Evolutionary conservation across 2,113 vertebrate genomes (phyloP).

Genomic region (Ceyx melanurus): DNA sequence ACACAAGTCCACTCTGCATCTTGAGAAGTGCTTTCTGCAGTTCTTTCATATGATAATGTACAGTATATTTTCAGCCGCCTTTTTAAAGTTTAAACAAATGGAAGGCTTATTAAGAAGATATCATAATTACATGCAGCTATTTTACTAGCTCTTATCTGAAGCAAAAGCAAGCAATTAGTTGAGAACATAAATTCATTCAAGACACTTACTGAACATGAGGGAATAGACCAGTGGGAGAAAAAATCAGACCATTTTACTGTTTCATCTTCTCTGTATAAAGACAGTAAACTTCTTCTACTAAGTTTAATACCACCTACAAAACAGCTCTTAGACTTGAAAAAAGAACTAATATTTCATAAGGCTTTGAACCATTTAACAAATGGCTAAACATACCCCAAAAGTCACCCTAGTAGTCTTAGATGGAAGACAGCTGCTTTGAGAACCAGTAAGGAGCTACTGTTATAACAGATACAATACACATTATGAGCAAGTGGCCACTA

Average conservation of each 20-base stretch:
- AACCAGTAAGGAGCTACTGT: not conserved
- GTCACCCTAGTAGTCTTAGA: not conserved
- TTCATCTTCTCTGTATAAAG: not conserved
- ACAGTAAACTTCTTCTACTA: not conserved
- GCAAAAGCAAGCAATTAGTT: constrained; percentile 73
- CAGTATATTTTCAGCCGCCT: constrained; percentile 70
- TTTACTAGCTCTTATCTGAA: constrained; percentile 67
- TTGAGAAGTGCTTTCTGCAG: constrained; percentile 34
- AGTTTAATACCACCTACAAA: not conserved
- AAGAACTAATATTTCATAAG: not conserved
- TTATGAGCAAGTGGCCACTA: not conserved
- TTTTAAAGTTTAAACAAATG: constrained; percentile 73
- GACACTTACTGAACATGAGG: constrained; percentile 47
- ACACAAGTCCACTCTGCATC: constrained; percentile 57
- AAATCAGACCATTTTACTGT: not conserved
- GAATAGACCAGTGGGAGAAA: not conserved
- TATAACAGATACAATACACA: rapidly evolving
- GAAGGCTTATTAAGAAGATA: constrained; percentile 69
- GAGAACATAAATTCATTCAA: constrained; percentile 65
- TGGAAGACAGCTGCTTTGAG: not conserved
- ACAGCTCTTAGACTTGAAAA: not conserved
- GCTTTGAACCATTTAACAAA: not conserved
- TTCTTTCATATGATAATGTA: constrained; percentile 76
- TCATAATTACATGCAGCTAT: constrained; percentile 71
- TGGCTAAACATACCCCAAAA: not conserved